Evolutionary conservation across 2,888 invertebrate genomes (phyloP).

Genomic region (Pelosia muscerda): DNA sequence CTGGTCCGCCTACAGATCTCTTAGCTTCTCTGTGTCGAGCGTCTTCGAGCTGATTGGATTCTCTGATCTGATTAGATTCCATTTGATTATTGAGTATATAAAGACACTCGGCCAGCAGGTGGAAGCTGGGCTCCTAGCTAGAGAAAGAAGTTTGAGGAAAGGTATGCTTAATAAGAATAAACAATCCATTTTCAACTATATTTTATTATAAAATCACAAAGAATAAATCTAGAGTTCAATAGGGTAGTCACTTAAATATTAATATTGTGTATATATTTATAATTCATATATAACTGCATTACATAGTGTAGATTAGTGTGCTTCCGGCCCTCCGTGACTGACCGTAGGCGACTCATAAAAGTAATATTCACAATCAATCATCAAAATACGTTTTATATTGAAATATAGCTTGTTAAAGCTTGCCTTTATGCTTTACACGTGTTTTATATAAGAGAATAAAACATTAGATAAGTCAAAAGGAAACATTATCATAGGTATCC

Average conservation of each 20-base stretch:
- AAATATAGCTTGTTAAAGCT: constrained; percentile 73
- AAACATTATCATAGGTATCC: constrained; percentile 75
- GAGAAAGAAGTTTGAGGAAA: neutral
- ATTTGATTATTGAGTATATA: too few species aligned
- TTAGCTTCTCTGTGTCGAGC: too few species aligned
- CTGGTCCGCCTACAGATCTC: too few species aligned
- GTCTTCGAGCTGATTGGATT: too few species aligned
- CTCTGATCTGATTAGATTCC: too few species aligned
- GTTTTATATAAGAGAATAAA: constrained; percentile 41
- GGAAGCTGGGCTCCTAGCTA: too few species aligned
- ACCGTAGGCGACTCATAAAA: constrained; percentile 66
- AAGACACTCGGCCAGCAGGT: too few species aligned
- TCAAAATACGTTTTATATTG: constrained; percentile 74
- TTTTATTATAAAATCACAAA: constrained; percentile 92
- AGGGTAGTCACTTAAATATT: constrained; percentile 84
- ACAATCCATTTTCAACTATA: constrained; percentile 79
- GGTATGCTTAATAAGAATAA: constrained; percentile 54
- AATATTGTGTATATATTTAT: constrained; percentile 79
- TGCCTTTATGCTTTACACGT: constrained; percentile 61
- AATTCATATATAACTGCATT: constrained; percentile 77
- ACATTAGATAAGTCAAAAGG: constrained; percentile 70
- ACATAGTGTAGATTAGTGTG: constrained; percentile 64
- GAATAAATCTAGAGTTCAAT: constrained; percentile 90
- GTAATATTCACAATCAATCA: constrained; percentile 73
- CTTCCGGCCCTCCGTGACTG: constrained; percentile 48